phyloP scores from a whole-genome alignment of 1,140 invertebrate species.

The Lepidurus couesii region DNA sequence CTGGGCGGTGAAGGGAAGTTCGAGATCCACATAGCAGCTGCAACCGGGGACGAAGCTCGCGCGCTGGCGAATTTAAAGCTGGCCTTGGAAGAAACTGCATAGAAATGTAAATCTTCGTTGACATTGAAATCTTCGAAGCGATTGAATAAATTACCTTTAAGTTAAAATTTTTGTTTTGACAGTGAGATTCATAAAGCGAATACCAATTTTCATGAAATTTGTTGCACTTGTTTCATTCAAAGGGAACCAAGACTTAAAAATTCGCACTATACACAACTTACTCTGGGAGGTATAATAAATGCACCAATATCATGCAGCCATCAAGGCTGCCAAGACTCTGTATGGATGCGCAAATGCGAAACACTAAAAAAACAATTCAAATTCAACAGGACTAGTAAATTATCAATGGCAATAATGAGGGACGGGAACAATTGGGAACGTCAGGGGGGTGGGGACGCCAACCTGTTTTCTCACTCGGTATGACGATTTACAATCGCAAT shows the following conservation, averaged over 20 bases:
- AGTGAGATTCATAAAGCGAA: not conserved
- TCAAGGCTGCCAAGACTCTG: not conserved
- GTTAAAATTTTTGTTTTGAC: no score
- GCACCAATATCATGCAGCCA: not conserved
- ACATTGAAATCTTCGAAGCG: no score
- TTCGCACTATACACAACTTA: not conserved
- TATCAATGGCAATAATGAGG: not conserved
- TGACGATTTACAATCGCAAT: not conserved
- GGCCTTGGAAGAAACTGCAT: not conserved
- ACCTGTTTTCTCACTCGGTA: not conserved
- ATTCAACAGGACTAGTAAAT: slow-evolving; percentile 19
- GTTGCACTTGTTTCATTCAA: slow-evolving; percentile 11
- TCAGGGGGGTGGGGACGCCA: not conserved
- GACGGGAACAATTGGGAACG: slow-evolving; percentile 1
- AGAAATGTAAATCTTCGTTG: not conserved
- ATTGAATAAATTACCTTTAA: no score
- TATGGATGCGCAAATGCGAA: not conserved
- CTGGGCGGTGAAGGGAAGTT: not conserved
- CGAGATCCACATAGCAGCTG: not conserved
- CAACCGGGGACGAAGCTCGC: not conserved
- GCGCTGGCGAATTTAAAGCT: not conserved
- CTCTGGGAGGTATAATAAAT: not conserved
- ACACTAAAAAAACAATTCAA: not conserved
- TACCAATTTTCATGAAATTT: not conserved
- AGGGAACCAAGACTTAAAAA: slow-evolving; percentile 19